Evolutionary conservation across 2,797 vertebrate species (phyloP), one percentile per base, ranked within the genome.

Genomic region (Enteromius anoplus): DNA sequence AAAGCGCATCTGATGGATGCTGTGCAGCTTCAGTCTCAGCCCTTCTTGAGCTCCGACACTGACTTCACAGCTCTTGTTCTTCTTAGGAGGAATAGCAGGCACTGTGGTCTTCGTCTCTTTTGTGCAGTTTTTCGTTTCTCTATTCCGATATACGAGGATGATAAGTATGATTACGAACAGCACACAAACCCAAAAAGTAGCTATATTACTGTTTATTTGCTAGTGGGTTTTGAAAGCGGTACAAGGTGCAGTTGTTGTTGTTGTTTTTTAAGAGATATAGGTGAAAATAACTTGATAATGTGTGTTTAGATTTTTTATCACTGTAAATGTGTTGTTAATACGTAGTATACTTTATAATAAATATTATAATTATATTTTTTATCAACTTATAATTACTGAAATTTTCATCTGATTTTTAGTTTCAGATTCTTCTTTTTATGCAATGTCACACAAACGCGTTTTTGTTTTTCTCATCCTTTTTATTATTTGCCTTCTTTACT

Each of bases 1-100:
- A 68, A 58, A 65, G 68, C 68, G 42, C 68, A 23, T 75, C 65
- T 81, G 86, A 85, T 82, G 75, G 75, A 86, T 82, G 75, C 69
- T 77, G 32, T 17, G 23, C 78, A 26, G 62, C 49, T 71, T 81
- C 45, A 55, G 15, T 58, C 71, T 84, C 49, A 68, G 51, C 40
- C 29, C 37, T 55, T 19, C 45, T 81, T 75, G 12, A 81, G 14
- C 60, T 73, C 70, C 40, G 42, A 73, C 21, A 60, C 78, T 11
- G 51, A 80, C 51, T 65, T 73, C 32, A 64, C 60, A 21, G 34
- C 15, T 51, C 53, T 17, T 8, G 14, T 15, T 55, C n/a, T 80
- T 37, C 26, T 53, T 17, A 17, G 7, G 49, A 51, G 23, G 21
- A 53, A 73, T 53, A 73, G 6, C 72, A 9, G 32, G 21, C 72